phyloP scores from a whole-genome alignment of 2,113 vertebrate genomes.

The Apaloderma vittatum region DNA sequence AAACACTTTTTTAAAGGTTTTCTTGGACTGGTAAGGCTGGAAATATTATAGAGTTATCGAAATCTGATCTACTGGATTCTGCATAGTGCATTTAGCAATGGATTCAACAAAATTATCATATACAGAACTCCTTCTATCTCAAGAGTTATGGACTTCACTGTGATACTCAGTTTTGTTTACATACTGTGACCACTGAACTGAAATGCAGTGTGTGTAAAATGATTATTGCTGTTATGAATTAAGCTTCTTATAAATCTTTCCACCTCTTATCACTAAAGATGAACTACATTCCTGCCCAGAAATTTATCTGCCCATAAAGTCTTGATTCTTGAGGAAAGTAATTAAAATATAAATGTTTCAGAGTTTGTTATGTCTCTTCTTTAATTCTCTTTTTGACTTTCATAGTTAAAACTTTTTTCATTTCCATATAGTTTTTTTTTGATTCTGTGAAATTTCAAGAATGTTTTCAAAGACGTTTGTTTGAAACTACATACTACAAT shows the following conservation, averaged over 20 bases:
- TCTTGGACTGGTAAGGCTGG: background rate
- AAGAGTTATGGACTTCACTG: background rate
- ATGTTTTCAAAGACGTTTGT: background rate
- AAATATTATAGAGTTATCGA: background rate
- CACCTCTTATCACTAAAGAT: background rate
- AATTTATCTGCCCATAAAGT: conserved; percentile 5
- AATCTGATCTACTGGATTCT: background rate
- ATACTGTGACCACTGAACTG: background rate
- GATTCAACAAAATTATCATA: background rate
- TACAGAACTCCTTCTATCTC: background rate
- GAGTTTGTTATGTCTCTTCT: background rate
- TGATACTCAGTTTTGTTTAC: background rate
- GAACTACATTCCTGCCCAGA: background rate
- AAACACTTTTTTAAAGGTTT: background rate
- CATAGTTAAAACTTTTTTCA: background rate
- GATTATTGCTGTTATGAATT: background rate
- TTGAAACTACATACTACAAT: background rate
- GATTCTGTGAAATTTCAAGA: background rate
- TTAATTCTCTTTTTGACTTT: conserved; percentile 3
- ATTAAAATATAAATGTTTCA: conserved; percentile 6
- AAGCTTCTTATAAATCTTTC: background rate
- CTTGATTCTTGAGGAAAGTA: conserved; percentile 1
- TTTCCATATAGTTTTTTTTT: background rate
- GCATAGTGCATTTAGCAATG: background rate
- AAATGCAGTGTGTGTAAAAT: background rate